phyloP scores from a whole-genome alignment of 2,888 invertebrate genomes.

The Eutolmus rufibarbis region DNA sequence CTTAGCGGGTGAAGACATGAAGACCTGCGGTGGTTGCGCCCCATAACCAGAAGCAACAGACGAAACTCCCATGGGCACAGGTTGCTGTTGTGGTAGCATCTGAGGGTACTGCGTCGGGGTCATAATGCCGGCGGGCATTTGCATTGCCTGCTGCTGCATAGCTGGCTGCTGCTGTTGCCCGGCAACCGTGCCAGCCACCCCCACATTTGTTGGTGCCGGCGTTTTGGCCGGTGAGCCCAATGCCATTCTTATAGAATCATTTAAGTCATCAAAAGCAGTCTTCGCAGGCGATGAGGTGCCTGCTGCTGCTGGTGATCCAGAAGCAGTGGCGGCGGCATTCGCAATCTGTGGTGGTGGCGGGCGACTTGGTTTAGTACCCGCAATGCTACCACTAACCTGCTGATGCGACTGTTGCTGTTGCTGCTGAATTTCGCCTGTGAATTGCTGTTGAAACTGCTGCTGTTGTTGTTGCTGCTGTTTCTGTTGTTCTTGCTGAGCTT shows the following conservation, averaged over 20 bases:
- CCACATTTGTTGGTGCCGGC: constrained; percentile 44
- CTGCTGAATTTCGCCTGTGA: constrained; percentile 32
- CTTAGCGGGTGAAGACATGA: constrained; percentile 57
- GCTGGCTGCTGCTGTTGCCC: constrained; percentile 15
- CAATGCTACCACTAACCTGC: constrained; percentile 39
- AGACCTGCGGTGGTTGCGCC: constrained; percentile 51
- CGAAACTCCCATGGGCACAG: constrained; percentile 40
- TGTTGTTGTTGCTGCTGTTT: constrained; percentile 48
- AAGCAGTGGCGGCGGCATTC: not conserved
- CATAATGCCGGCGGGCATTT: constrained; percentile 19
- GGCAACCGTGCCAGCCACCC: constrained; percentile 45
- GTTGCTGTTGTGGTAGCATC: constrained; percentile 53
- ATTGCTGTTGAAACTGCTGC: constrained; percentile 48
- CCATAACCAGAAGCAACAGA: constrained; percentile 43
- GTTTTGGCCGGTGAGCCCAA: constrained; percentile 62
- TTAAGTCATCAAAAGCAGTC: constrained; percentile 74
- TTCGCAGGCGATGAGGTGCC: constrained; percentile 62
- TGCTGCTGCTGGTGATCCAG: not conserved
- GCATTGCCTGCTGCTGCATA: constrained; percentile 44
- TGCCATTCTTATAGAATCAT: constrained; percentile 73
- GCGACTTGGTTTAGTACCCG: constrained; percentile 55
- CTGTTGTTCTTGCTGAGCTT: constrained; percentile 45
- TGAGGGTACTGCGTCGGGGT: constrained; percentile 49
- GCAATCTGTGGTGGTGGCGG: constrained; percentile 62
- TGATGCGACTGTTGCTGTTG: constrained; percentile 31